Evolutionary conservation across 1,140 invertebrate species (phyloP).

Genomic region (Amphibalanus amphitrite): DNA sequence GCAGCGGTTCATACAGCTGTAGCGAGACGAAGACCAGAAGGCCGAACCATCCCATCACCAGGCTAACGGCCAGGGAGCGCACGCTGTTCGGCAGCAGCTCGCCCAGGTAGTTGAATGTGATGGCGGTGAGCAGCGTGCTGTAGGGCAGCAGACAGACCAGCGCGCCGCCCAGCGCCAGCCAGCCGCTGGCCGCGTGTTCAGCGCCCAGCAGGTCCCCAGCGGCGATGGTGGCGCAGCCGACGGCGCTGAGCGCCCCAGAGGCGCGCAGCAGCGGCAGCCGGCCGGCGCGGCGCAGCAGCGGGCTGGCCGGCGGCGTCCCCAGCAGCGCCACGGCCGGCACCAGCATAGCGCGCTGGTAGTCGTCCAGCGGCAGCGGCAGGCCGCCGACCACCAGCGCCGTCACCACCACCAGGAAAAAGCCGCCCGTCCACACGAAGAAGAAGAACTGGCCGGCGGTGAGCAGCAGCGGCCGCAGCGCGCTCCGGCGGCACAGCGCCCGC

Average conservation of each 20-base stretch:
- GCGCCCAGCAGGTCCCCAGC: not conserved
- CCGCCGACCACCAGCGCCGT: no score
- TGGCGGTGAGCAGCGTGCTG: not conserved
- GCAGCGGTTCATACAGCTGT: not conserved
- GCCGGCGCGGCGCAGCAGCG: no score
- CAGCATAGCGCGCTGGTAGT: no score
- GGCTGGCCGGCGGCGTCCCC: no score
- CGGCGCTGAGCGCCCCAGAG: not conserved
- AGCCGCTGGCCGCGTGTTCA: not conserved
- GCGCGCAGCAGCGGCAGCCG: not conserved
- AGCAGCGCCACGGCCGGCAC: no score
- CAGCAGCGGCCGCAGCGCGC: no score
- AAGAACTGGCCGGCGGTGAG: no score
- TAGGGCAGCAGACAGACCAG: not conserved
- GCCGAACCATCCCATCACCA: not conserved
- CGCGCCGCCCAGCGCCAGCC: not conserved
- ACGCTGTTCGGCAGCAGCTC: not conserved
- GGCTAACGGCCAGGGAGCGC: not conserved
- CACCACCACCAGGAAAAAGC: no score
- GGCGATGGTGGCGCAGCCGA: not conserved
- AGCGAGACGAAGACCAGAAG: not conserved
- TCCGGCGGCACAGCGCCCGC: no score
- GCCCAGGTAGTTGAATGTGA: not conserved
- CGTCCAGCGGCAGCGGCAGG: no score
- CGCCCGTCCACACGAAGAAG: no score